Evolutionary conservation across 2,888 invertebrate species (phyloP).

Genomic region (Leptopilina myrica): DNA sequence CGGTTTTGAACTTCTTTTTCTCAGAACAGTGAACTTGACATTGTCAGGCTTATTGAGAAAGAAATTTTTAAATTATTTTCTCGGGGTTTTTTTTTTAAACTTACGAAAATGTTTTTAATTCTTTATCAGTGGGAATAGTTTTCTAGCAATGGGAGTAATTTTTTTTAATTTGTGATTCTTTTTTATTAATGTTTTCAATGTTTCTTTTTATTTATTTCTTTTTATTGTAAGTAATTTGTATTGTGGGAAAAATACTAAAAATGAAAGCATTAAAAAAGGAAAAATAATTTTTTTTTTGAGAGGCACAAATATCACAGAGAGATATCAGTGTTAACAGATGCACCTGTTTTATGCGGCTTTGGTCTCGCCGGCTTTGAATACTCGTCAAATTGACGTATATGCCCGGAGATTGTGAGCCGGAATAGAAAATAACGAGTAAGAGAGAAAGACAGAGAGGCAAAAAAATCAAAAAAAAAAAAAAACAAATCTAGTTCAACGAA

Average conservation of each 20-base stretch:
- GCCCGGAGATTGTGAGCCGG: slow-evolving; percentile 35
- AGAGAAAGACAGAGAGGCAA: slow-evolving; percentile 43
- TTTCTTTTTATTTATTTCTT: too few relatives aligned
- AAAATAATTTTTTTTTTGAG: not conserved
- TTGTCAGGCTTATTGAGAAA: too few relatives aligned
- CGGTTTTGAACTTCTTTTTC: not conserved
- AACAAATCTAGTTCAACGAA: slow-evolving; percentile 7
- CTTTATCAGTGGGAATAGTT: too few relatives aligned
- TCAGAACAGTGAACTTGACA: not conserved
- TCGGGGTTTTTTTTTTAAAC: too few relatives aligned
- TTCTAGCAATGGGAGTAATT: too few relatives aligned
- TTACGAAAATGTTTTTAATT: too few relatives aligned
- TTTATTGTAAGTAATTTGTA: too few relatives aligned
- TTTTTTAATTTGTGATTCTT: too few relatives aligned
- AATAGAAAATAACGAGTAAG: slow-evolving; percentile 40
- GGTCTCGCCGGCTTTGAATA: slow-evolving; percentile 53
- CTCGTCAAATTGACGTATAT: slow-evolving; percentile 58
- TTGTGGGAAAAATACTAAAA: too few relatives aligned
- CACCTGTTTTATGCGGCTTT: slow-evolving; percentile 1
- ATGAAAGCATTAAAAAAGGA: not conserved
- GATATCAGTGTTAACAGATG: slow-evolving; percentile 18
- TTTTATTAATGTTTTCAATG: too few relatives aligned
- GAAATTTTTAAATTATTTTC: too few relatives aligned
- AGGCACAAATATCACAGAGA: not conserved
- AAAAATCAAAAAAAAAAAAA: slow-evolving; percentile 17